These are phyloP conservation scores for Aptenodytes forsteri DNA, from an alignment of 2,113 vertebrate species.

Conservation along the genomic window DNA sequence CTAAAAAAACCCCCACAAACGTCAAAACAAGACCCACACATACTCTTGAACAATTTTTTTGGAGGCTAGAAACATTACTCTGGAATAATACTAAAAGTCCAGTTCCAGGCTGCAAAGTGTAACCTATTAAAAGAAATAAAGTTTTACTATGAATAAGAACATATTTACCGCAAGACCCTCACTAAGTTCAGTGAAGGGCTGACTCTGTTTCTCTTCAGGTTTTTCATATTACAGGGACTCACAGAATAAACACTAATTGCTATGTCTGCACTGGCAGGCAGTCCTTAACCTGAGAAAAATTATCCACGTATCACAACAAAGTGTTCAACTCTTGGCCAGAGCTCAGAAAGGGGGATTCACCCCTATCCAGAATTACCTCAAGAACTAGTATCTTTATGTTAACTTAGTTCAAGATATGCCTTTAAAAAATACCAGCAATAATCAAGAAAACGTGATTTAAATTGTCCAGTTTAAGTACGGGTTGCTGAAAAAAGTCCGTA, in stretches of 20 bases:
- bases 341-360: background rate
- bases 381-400: background rate
- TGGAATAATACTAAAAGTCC: background rate
- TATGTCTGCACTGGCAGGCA: background rate
- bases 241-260: background rate
- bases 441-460: background rate
- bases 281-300: background rate
- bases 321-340: background rate
- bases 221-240: background rate
- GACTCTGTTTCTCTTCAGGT: background rate
- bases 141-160: background rate
- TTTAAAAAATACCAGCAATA: background rate
- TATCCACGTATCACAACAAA: background rate
- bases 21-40: background rate
- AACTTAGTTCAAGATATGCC: background rate
- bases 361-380: background rate
- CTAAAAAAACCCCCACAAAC: too few species aligned
- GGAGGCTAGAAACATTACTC: background rate
- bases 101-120: background rate
- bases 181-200: background rate
- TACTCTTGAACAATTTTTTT: background rate
- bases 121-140: background rate
- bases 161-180: background rate
- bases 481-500: background rate
- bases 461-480: background rate